Evolutionary conservation across 23 tunicate genomes (phyloP), one percentile per base, ranked within the genome.

Genomic region (Trididemnum clinides): DNA sequence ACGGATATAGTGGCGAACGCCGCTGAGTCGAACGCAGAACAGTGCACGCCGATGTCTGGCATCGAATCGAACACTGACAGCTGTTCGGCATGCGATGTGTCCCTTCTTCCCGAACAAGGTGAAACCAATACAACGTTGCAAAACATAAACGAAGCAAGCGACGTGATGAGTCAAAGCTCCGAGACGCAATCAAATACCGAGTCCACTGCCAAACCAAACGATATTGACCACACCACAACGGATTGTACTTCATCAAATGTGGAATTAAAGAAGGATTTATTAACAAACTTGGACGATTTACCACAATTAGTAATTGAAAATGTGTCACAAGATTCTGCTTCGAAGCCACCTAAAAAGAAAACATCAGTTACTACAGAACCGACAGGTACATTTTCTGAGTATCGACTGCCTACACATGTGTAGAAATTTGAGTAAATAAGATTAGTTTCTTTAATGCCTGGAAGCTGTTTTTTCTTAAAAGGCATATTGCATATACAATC

Each of bases 301-400:
- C 80, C 80, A 5, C 80, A 57, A 29, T 37, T 74, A 10, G 38
- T 57, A 74, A 74, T 74, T 35, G 80, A 74, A 74, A 12, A 20
- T 28, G 66, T 59, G 25, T 59, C 66, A 12, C 66, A 15, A 59
- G 66, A 59, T 4, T 59, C 66, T 10, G 20, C 66, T 5, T 10
- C 23, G 3, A 59, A n/a, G 22, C 5, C 25, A 19, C 5, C 66
- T 4, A 59, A 59, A n/a, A 59, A 59, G 66, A 59, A 59, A n/a
- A n/a, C n/a, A n/a, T 10, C 54, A 44, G 10, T 15, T 15, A 59
- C 66, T 10, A 59, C 66, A 59, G 66, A 59, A 12, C 5, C 66
- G n/a, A n/a, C n/a, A n/a, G n/a, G n/a, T n/a, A n/a, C n/a, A n/a
- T n/a, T n/a, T n/a, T n/a, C n/a, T n/a, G n/a, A n/a, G n/a, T n/a